These are phyloP conservation scores for Alloscopus bannaensis DNA, from an alignment of 2,888 invertebrate species.

Conservation along the genomic window DNA sequence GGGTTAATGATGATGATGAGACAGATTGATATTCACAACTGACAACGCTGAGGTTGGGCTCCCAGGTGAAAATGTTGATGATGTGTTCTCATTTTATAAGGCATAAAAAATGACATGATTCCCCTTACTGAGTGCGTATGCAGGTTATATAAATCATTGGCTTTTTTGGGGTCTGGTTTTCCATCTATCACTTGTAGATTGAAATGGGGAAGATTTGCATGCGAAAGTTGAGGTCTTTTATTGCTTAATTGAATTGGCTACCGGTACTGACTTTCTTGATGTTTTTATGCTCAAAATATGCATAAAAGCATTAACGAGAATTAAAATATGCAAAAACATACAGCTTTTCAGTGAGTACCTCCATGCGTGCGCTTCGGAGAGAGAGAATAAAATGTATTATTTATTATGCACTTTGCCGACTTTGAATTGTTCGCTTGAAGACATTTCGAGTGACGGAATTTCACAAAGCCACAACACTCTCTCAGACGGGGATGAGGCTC, in stretches of 20 bases:
- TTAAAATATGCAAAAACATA: not conserved
- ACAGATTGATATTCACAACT: not conserved
- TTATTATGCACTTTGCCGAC: conserved; percentile 22
- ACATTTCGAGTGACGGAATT: conserved; percentile 13
- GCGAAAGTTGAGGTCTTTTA: conserved; percentile 52
- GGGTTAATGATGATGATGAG: conserved; percentile 41
- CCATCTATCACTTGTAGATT: conserved; percentile 61
- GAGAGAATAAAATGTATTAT: not conserved
- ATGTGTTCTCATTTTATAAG: conserved; percentile 44
- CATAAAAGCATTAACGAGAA: not conserved
- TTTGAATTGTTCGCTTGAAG: conserved; percentile 7
- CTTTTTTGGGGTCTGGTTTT: conserved; percentile 45
- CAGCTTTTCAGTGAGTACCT: not conserved
- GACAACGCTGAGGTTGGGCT: not conserved
- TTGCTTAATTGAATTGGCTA: conserved; percentile 63
- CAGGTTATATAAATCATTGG: conserved; percentile 54
- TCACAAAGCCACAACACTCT: not conserved
- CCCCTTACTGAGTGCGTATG: too few relatives aligned
- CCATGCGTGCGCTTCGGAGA: not conserved
- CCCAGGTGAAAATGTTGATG: conserved; percentile 35
- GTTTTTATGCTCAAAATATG: conserved; percentile 2
- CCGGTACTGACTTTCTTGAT: conserved; percentile 36
- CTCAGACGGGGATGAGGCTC: conserved; percentile 9
- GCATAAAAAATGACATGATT: conserved; percentile 56
- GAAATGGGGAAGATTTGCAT: conserved; percentile 58